Percentiles rank a stretch among this genome's conserved stretches.
These are phyloP conservation scores for Amblyraja radiata DNA, from an alignment of 2,797 vertebrate species.

Conservation along the genomic window DNA sequence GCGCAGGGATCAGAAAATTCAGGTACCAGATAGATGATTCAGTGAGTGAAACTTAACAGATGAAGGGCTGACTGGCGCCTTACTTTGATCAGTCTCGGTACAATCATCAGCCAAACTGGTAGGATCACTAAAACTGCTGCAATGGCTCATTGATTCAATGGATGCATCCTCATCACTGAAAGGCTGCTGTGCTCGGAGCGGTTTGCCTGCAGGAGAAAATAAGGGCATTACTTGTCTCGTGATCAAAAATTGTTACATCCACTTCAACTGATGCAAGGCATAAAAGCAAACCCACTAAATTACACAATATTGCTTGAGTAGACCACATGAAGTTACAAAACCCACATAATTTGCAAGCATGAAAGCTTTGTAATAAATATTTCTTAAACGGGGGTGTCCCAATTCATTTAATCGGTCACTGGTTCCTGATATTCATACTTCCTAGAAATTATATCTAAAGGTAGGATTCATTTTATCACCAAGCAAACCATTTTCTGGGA, in stretches of 20 bases:
- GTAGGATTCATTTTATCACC: background rate
- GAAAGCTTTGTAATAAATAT: background rate
- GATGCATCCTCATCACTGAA: constrained; percentile 97
- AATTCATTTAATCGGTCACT: background rate
- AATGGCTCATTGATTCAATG: constrained; percentile 94
- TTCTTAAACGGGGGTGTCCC: background rate
- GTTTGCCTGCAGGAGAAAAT: constrained; percentile 63
- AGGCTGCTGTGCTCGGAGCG: constrained; percentile 79
- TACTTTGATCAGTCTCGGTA: constrained; percentile 45
- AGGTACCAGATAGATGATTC: background rate
- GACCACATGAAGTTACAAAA: background rate
- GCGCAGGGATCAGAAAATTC: background rate
- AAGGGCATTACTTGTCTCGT: too few species aligned
- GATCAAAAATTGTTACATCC: background rate
- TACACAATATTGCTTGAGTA: background rate
- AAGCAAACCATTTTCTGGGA: background rate
- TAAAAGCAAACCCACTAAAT: background rate
- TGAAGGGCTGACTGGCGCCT: background rate
- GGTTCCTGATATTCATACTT: background rate
- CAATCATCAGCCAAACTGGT: constrained; percentile 86
- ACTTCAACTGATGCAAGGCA: background rate
- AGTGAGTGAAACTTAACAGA: background rate
- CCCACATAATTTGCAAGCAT: too few species aligned
- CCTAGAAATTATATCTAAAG: background rate
- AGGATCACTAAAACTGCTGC: constrained; percentile 88